Base-by-base conservation (phyloP, 1,140 invertebrate genomes). In the Dolichoris vasculosae region DNA sequence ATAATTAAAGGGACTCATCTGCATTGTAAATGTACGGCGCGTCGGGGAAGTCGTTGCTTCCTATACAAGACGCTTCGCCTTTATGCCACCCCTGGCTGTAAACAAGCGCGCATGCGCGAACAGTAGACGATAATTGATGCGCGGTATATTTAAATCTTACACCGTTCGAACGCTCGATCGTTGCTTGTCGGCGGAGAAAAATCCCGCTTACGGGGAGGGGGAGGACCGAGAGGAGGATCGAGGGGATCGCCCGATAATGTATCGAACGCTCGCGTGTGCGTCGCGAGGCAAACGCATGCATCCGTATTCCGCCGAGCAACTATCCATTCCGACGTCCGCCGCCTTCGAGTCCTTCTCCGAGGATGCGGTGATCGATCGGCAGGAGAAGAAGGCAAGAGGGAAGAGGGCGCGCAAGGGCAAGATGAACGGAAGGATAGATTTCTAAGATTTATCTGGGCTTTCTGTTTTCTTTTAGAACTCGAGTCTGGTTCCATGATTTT, bases 1-100 rank as follows among this genome's bases (percentile, higher is more conserved):
- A 83, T 86, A 86, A 86, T 86, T 86, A 86, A 86, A 79, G 55
- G 71, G 11, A 20, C 85, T 82, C 80, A 86, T 86, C 85, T 86
- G 80, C 85, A 86, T 82, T 86, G 85, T 83, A 82, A 86, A 86
- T 86, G 69, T 9, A 8, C 38, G 32, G 6, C 51, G n/a, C 55
- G 55, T 59, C 55, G 55, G 48, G 48, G 48, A 51, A 51, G 48
- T 26, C 26, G 55, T 26, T 59, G 55, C 48, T 84, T 84, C 83
- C 83, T 79, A 84, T 84, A 84, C 83, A 84, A 79, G 83, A 75
- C 46, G 38, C 30, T 81, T 69, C 20, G 20, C 46, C 76, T 59
- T 30, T 6, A 17, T 69, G 35, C 67, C 67, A 69, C 35, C 67
- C 67, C 35, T 23, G 69, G 38, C 38, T n/a, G 55, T 23, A 13